Evolutionary conservation across 2,113 vertebrate genomes (phyloP), one percentile per base, ranked within the genome.

Genomic region (Ctenomys sociabilis): DNA sequence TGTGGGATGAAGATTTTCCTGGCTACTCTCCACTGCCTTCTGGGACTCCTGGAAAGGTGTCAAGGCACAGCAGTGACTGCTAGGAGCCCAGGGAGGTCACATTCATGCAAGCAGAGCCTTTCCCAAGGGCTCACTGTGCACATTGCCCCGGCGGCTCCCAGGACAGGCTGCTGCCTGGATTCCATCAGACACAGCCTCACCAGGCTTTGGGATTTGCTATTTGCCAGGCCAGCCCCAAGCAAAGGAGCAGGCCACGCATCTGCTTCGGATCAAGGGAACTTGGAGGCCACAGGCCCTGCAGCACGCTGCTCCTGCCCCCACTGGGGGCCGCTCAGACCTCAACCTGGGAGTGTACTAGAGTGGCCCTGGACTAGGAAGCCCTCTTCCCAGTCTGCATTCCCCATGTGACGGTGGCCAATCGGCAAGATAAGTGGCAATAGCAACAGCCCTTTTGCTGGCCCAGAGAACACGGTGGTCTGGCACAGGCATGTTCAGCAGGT

Each of bases 391-490:
- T 7, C 24, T 3, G 32, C 30, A 17, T 35, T 49, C 61, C n/a
- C 37, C 37, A 26, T 28, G 11, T 5, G 2, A 26, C 16, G 5
- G 2, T 30, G 35, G 37, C 4, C 19, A 54, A 35, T 26, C 72
- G 0, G 7, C 37, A 5, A 19, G 22, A 45, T 16, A 30, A 24
- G 32, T n/a, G 64, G 37, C 24, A 32, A 54, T 1, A 14, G 10
- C 11, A 0, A 26, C 0, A 57, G 30, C 70, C 45, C 17, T 32
- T 72, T 30, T 49, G 6, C 6, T 7, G 5, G 35, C 22, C 40
- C 7, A 30, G 0, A 28, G 75, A 40, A 13, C 30, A 13, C 43
- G 0, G 8, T 7, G 14, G 3, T 3, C 66, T 32, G 0, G 1
- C 11, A 22, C 17, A 7, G 0, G n/a, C 6, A 3, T 8, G 4